Conservation (phyloP, 1,140 invertebrate genomes). For the Lucilia sericata region DNA sequence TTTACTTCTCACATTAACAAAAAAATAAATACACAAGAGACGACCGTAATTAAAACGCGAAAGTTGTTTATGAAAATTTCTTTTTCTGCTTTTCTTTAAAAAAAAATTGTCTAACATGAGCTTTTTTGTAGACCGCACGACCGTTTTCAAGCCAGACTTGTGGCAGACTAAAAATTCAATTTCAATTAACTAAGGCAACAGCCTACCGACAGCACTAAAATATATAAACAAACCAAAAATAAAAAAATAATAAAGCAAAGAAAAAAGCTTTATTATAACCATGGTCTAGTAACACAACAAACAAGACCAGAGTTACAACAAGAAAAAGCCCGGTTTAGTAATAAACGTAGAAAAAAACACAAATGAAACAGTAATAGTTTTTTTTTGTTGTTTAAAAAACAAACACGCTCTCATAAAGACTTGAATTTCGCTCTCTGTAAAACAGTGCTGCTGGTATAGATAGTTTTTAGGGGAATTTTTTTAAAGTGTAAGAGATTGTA, state of each 20-base stretch:
- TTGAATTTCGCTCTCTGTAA: neutral
- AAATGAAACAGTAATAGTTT: constrained; percentile 1
- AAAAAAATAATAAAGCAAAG: constrained; percentile 35
- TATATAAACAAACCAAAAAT: constrained; percentile 2
- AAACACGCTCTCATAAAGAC: neutral
- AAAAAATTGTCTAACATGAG: neutral
- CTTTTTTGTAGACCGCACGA: constrained; percentile 49
- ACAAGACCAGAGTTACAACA: constrained; percentile 12
- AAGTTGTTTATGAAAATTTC: constrained; percentile 40
- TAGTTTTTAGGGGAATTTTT: no score
- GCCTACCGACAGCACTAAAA: neutral
- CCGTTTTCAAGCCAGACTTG: constrained; percentile 61
- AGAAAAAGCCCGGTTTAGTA: neutral
- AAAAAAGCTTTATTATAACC: constrained; percentile 32
- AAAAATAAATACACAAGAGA: neutral
- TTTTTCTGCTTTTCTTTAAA: constrained; percentile 23
- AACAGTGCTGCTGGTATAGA: neutral
- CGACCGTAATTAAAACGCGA: constrained; percentile 28
- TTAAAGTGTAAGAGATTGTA: no score
- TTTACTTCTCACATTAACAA: neutral
- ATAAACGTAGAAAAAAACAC: neutral
- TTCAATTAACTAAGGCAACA: constrained; percentile 48
- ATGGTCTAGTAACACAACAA: constrained; percentile 37
- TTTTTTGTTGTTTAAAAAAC: neutral
- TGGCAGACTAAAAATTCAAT: constrained; percentile 63